Evolutionary conservation across 2,113 vertebrate species (phyloP), one percentile per base, ranked within the genome.

Genomic region (Tympanuchus pallidicinctus): DNA sequence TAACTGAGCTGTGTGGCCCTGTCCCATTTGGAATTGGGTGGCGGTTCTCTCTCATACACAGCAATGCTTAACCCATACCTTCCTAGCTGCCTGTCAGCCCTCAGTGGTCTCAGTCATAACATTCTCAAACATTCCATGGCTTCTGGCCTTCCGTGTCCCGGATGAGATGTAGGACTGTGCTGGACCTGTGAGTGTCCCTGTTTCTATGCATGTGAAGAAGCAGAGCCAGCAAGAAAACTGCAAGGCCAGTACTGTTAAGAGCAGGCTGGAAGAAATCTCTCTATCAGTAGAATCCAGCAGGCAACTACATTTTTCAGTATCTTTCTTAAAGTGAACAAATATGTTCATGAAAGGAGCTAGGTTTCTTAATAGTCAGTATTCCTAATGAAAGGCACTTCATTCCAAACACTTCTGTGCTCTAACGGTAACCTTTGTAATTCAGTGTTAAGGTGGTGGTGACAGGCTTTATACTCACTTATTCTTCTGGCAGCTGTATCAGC

Each of bases 1-100:
- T 93, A 70, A 67, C 27, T 82, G 66, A 64, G 57, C 48, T 91
- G 42, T 47, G 50, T 73, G 76, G 89, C 73, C 88, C 38, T 79
- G 59, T 86, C 77, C 69, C 43, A 59, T 70, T 82, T 94, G 84
- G 61, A 93, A 78, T 82, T 90, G 38, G 43, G 48, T 42, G 54
- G 45, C 2, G 1, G 72, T 72, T n/a, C 38, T 85, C 38, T 95
- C 38, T 85, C 42, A 93, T 42, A 20, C 13, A 50, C 10, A 43
- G 40, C 1, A 3, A 63, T 32, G 24, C 79, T 92, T 89, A 93
- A 92, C 86, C 61, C n/a, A 0, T 76, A 20, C 85, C 43, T 76
- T 91, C 59, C 56, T 83, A 71, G 56, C 52, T 89, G 40, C 36
- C 50, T 48, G 3, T 45, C 71, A 67, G 22, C 50, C 18, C 59